Conservation (phyloP, 2,888 invertebrate species). For the Marasmarcha lunaedactyla region DNA sequence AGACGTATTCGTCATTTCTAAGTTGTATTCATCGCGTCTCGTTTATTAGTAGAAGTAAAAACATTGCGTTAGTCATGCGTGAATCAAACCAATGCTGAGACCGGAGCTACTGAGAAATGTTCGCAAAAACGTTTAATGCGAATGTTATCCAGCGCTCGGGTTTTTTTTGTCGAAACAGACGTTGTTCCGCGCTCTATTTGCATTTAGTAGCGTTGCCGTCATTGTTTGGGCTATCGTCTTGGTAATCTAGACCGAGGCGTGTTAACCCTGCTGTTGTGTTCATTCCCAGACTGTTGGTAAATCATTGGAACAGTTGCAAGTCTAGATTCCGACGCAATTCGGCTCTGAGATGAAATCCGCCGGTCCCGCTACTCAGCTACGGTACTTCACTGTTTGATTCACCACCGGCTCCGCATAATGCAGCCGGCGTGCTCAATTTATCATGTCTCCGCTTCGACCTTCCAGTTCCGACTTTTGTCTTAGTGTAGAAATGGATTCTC, state of each 20-base stretch:
- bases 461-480: too few species aligned
- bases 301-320: constrained; percentile 60
- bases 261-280: constrained; percentile 41
- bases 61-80: constrained; percentile 45
- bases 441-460: constrained; percentile 19
- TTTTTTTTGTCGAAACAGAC: constrained; percentile 30
- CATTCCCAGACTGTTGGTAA: constrained; percentile 60
- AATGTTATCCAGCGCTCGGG: constrained; percentile 25
- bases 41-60: constrained; percentile 22
- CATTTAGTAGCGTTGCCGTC: constrained; percentile 43
- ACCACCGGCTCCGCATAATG: constrained; percentile 46
- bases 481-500: too few species aligned
- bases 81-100: constrained; percentile 41
- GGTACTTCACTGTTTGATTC: constrained; percentile 42
- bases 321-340: constrained; percentile 53
- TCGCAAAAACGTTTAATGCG: constrained; percentile 31
- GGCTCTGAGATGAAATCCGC: constrained; percentile 47
- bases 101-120: constrained; percentile 37
- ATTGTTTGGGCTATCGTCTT: constrained; percentile 57
- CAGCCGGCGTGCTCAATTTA: constrained; percentile 42
- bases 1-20: constrained; percentile 28
- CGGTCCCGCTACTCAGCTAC: constrained; percentile 63
- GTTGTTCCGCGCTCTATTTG: constrained; percentile 37
- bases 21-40: constrained; percentile 6
- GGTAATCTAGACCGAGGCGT: constrained; percentile 46